Base-by-base conservation (phyloP, 2,113 vertebrate species). In the Eleginops maclovinus region DNA sequence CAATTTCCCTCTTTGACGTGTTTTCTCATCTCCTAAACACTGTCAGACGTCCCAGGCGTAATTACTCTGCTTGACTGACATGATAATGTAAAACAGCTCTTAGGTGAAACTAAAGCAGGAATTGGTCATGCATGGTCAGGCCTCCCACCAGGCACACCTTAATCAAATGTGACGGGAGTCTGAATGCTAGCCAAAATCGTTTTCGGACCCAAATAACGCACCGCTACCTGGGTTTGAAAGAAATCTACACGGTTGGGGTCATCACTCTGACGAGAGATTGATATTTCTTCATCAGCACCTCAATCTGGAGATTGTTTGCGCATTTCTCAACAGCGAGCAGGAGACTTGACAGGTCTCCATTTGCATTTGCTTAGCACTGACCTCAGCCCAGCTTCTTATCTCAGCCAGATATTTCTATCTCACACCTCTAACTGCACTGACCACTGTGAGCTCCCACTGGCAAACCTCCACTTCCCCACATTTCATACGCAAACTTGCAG, bases 11-110 rank as follows among this genome's bases (percentile, higher is more conserved):
- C 63, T 75, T 64, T 83, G 86, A 85, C 66, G 46, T 81, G 88
- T 88, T 88, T 89, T 88, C 84, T 83, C 87, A 89, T 87, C 83
- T 75, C 82, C 68, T 75, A 64, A 83, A 91, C 66, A 72, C 85
- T 58, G 76, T 90, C 89, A 89, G 79, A 79, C 74, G 41, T 80
- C 76, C 74, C 63, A 16, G 62, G 22, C 81, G 82, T 92, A 90
- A 92, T 93, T 91, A 92, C 78, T 81, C 83, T 76, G 66, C 64
- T 70, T 88, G 87, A 89, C 82, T 89, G 89, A 92, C 93, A 87
- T 87, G 87, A 89, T 89, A 88, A 92, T 92, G 87, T 87, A 92
- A 90, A 93, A 92, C 84, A 85, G 90, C 41, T 60, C 75, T 78
- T 74, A 88, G 89, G 90, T 91, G 89, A 88, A 90, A 89, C 81